phyloP scores from a whole-genome alignment of 2,113 vertebrate species.

The Acanthisitta chloris region DNA sequence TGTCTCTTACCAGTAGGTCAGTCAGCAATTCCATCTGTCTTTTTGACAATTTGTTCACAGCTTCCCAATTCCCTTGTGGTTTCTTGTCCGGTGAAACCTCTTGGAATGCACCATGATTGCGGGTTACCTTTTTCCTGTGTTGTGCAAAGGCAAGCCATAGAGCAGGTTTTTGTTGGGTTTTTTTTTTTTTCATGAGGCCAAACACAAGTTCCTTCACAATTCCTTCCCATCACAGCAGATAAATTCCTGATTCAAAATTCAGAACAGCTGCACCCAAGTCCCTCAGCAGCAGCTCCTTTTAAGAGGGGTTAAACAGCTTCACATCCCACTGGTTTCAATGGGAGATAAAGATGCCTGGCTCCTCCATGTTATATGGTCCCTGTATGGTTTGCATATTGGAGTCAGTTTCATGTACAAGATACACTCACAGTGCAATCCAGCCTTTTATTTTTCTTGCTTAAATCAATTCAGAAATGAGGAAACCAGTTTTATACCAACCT shows the following conservation, averaged over 20 bases:
- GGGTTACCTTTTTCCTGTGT: not conserved
- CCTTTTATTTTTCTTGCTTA: not conserved
- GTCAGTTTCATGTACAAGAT: not conserved
- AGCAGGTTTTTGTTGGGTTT: too few species aligned
- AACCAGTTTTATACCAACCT: not conserved
- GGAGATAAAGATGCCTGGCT: not conserved
- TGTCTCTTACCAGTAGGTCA: constrained; percentile 24
- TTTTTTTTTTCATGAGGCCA: not conserved
- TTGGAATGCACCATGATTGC: not conserved
- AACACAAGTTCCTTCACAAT: not conserved
- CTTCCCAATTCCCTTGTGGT: not conserved
- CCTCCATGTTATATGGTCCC: not conserved
- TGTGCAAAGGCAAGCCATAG: not conserved
- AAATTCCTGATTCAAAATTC: constrained; percentile 9
- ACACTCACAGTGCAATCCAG: not conserved
- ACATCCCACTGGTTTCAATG: not conserved
- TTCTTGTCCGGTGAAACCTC: not conserved
- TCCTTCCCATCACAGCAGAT: not conserved
- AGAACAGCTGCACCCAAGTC: not conserved
- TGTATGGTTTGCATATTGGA: not conserved
- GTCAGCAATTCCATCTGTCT: constrained; percentile 25
- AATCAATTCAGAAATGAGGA: not conserved
- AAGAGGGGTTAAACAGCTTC: not conserved
- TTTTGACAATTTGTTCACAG: constrained; percentile 56
- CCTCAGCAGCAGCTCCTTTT: not conserved